Percentiles rank a stretch among this genome's conserved stretches.
phyloP scores from a whole-genome alignment of 2,113 vertebrate genomes.

The Pteropus alecto region DNA sequence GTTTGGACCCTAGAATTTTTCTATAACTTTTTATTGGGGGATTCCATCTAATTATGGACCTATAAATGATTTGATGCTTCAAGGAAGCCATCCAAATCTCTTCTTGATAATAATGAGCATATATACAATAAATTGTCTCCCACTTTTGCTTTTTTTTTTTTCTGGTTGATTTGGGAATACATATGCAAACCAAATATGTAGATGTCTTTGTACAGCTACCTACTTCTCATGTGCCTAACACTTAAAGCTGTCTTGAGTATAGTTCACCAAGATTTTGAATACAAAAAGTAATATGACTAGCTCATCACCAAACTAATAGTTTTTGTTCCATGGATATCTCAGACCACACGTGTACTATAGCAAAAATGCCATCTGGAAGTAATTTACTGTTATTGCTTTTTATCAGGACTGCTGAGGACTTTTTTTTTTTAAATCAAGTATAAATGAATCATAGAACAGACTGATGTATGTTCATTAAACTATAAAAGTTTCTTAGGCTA shows the following conservation, averaged over 20 bases:
- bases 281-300: neutral
- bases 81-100: neutral
- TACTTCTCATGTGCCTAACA: neutral
- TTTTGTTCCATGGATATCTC: constrained; percentile 59
- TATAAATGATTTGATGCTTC: neutral
- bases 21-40: neutral
- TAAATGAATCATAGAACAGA: constrained; percentile 82
- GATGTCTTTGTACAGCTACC: constrained; percentile 30
- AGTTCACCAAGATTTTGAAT: neutral
- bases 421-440: constrained; percentile 78
- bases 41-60: neutral
- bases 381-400: constrained; percentile 81
- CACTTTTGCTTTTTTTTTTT: neutral
- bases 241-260: neutral
- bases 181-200: neutral
- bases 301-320: neutral
- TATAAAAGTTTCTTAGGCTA: constrained; percentile 80
- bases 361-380: constrained; percentile 84
- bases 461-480: constrained; percentile 81
- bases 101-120: neutral
- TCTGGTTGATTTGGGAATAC: neutral
- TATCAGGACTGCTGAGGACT: constrained; percentile 78
- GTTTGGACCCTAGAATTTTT: neutral
- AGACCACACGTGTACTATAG: constrained; percentile 75
- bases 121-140: rapidly evolving